Evolutionary conservation across 2,888 invertebrate species (phyloP), one percentile per base, ranked within the genome.

Genomic region (Erebia aethiops): DNA sequence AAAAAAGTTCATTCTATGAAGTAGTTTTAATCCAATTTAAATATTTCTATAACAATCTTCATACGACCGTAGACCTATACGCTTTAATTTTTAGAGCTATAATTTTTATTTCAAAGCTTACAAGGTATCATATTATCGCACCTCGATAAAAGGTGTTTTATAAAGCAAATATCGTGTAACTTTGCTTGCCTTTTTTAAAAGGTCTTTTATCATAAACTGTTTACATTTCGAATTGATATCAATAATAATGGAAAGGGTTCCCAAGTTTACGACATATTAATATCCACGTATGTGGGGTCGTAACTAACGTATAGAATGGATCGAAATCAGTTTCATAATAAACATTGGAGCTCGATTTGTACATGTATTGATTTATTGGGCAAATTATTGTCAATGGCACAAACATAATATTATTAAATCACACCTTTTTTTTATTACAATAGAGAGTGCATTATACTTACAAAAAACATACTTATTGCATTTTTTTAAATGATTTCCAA

Each of bases 211-310:
- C 16, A 18, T 13, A 16, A 21, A 49, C 52, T 58, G 58, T 67
- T 67, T 67, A 35, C 67, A 63, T 21, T 69, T 57, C 52, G 9
- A 52, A 65, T 58, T 16, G 51, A 62, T 61, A 46, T 13, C 54
- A 60, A 35, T 26, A 66, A 72, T 63, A 26, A 67, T 60, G 57
- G 16, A 73, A 75, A 73, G 76, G 74, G 75, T 75, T 69, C 68
- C 51, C 26, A 52, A 74, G 67, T 79, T 82, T 80, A 81, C 76
- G 79, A 79, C 69, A 75, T 65, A 76, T 79, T 81, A 79, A 81
- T 81, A 67, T 62, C 66, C 75, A 74, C 77, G 77, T 77, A 77
- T 79, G 82, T 74, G 82, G 82, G 78, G 77, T 81, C 82, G 81
- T 81, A 81, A 81, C 77, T 81, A 74, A 79, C 71, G 52, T 14